Conservation (phyloP, 2,888 invertebrate genomes). For the Aleiodes testaceus region DNA sequence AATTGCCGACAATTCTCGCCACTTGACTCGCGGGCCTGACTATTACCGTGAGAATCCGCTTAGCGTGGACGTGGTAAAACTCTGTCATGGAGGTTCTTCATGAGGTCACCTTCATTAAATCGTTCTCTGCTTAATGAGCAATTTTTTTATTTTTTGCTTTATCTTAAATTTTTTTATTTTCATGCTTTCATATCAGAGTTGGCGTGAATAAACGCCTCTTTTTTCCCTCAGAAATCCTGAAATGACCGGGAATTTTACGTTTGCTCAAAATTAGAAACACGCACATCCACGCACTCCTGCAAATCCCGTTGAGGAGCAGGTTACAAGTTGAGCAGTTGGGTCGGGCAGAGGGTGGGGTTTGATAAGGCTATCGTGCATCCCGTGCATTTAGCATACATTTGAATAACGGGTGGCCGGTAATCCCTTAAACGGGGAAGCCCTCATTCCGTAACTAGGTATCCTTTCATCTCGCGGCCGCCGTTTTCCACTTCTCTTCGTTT, state of each 20-base stretch:
- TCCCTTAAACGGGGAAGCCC: constrained; percentile 71
- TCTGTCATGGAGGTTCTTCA: constrained; percentile 58
- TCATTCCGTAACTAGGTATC: constrained; percentile 72
- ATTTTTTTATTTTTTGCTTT: constrained; percentile 67
- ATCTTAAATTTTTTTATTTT: constrained; percentile 1
- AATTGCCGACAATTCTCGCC: constrained; percentile 73
- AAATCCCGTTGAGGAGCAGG: background rate
- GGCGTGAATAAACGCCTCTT: background rate
- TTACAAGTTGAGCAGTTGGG: constrained; percentile 9
- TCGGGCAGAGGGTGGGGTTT: constrained; percentile 60
- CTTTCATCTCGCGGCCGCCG: constrained; percentile 68
- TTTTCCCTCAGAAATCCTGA: background rate
- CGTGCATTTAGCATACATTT: constrained; percentile 73
- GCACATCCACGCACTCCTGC: background rate
- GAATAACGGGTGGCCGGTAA: constrained; percentile 72
- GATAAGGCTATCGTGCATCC: constrained; percentile 72
- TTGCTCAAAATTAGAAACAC: too few species aligned
- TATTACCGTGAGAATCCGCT: constrained; percentile 73
- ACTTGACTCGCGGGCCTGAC: constrained; percentile 71
- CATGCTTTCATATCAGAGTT: background rate
- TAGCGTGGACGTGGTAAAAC: constrained; percentile 60
- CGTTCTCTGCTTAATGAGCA: constrained; percentile 72
- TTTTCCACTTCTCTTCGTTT: constrained; percentile 45
- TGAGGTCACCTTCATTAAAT: constrained; percentile 74
- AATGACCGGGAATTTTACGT: too few species aligned